Evolutionary conservation across 2,113 vertebrate species (phyloP), one percentile per base, ranked within the genome.

Genomic region (Lagopus muta): DNA sequence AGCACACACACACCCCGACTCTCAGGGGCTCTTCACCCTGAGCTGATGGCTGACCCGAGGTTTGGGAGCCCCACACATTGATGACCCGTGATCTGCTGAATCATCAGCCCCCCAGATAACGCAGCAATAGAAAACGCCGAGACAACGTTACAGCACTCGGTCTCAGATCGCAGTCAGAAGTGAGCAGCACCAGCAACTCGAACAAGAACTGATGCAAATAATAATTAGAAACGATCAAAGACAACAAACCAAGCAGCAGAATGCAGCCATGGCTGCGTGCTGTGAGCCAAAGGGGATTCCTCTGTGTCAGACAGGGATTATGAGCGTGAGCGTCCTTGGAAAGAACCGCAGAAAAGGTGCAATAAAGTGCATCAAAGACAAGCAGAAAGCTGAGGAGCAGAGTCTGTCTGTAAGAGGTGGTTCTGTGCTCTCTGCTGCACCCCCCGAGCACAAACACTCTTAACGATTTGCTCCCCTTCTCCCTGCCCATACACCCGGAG

Each of bases 181-280:
- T 36, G 90, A 94, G 38, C 75, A 48, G 50, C 62, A 69, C 65
- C 61, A 60, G 70, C 36, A 79, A 70, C 85, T 60, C 0, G 0
- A 83, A 55, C 22, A 50, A 55, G 70, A 77, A 65, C 72, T 62
- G 73, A 61, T 61, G 21, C 5, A 48, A 82, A 79, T 42, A 85
- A 70, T 81, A 86, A 93, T 81, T 75, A 3, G 69, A 94, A 94
- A 81, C 43, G 64, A 86, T 69, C 69, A 38, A 81, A 94, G 65
- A 48, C 73, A 90, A 72, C 80, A 95, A 90, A 90, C 82, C 60
- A 60, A 92, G 86, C 36, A 80, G 74, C 70, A 92, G 77, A 83
- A 78, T 4, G 27, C 36, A 89, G 55, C 62, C 7, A 0, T 2
- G 4, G 86, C 55, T 81, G 89, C 86, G 50, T 25, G 36, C 72